A percentile compares a stretch with the other conserved stretches of the same genome.
Conservation (phyloP, 2,888 invertebrate species). For the Acleris literana region DNA sequence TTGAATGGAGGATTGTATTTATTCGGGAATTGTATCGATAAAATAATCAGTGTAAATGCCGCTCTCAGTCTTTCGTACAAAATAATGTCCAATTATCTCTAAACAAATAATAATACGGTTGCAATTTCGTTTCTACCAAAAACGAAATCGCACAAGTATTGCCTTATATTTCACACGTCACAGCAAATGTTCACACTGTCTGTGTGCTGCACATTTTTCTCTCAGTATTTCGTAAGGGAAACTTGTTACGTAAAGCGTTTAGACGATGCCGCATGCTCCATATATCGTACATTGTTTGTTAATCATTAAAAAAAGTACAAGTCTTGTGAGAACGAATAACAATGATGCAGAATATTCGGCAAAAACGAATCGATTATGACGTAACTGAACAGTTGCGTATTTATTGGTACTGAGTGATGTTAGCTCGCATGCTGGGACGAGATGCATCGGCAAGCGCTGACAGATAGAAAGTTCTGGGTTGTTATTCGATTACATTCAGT, state of each 20-base stretch:
- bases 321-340: slow-evolving; percentile 49
- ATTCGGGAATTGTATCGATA: not conserved
- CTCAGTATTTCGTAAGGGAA: slow-evolving; percentile 47
- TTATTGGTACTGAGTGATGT: slow-evolving; percentile 6
- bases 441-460: not conserved
- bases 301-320: slow-evolving; percentile 48
- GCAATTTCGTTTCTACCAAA: slow-evolving; percentile 13
- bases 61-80: not conserved
- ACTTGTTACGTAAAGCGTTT: slow-evolving; percentile 54
- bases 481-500: not conserved
- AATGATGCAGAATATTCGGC: slow-evolving; percentile 39
- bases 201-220: slow-evolving; percentile 22
- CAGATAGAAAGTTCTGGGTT: slow-evolving; percentile 4
- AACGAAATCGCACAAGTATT: slow-evolving; percentile 22
- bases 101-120: slow-evolving; percentile 8
- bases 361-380: slow-evolving; percentile 42
- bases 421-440: not conserved
- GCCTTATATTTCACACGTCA: slow-evolving; percentile 27
- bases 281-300: slow-evolving; percentile 54
- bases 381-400: slow-evolving; percentile 34
- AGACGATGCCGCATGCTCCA: slow-evolving; percentile 58
- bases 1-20: not conserved
- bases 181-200: slow-evolving; percentile 21
- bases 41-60: not conserved
- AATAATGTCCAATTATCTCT: slow-evolving; percentile 8